Evolutionary conservation across 2,113 vertebrate genomes (phyloP), one percentile per base, ranked within the genome.

Genomic region (Okapia johnstoni): DNA sequence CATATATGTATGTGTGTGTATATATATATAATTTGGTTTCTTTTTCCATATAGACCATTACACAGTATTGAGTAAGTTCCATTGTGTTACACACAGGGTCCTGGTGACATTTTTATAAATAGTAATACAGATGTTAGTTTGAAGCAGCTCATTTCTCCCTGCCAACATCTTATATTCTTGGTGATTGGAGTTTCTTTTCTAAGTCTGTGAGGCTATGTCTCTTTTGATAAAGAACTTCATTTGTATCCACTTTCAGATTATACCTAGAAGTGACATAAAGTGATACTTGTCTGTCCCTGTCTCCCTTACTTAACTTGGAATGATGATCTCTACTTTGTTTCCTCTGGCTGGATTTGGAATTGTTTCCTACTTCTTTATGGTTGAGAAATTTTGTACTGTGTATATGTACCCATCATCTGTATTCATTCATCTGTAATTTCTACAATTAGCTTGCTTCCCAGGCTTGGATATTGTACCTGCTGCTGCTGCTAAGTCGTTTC

Each of bases 1-100:
- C 4, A 58, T 58, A 11, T 26, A 2, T 55, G 0, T 23, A 8
- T 55, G 8, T 57, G 0, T 61, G 3, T 61, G 16, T n/a, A 66
- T 66, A 36, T 66, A 66, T 21, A 11, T 46, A 46, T 7, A 46
- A 46, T 66, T 11, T 66, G 33, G 63, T 66, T 66, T 66, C n/a
- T 36, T 66, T 36, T 36, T 66, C 17, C n/a, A 36, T 36, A 33
- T 66, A 36, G 8, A 4, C 36, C 21, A 36, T 36, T 66, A 36
- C n/a, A 36, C 4, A 11, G 63, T 70, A 70, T 70, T 36, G 63
- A 70, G n/a, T 70, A 70, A 70, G 63, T 70, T 36, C 63, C 63
- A 21, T 36, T 70, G 63, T 70, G 63, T 66, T 66, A 66, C 63
- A 70, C 63, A 36, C n/a, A 21, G 63, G 63, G 63, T 36, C 17